Percentiles rank a stretch among this genome's conserved stretches.
phyloP scores from a whole-genome alignment of 1,140 invertebrate genomes.

The Augochlora pura region DNA sequence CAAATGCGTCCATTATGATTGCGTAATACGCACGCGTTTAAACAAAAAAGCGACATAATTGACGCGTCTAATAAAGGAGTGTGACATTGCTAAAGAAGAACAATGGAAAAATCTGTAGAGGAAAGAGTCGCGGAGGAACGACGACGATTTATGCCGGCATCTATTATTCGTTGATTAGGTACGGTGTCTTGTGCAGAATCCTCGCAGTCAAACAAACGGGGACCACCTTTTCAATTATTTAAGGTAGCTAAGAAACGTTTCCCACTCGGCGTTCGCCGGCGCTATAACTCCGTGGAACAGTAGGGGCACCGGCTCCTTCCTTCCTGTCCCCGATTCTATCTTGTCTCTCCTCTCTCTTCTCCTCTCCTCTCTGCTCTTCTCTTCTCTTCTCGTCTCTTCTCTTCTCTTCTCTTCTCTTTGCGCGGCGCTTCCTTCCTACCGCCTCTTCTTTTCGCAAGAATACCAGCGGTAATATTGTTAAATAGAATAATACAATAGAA shows the following conservation, averaged over 20 bases:
- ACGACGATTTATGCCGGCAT: not conserved
- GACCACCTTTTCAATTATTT: slow-evolving; percentile 49
- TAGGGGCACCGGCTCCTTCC: slow-evolving; percentile 34
- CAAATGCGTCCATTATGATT: too few species aligned
- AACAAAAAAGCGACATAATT: too few species aligned
- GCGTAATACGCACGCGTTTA: too few species aligned
- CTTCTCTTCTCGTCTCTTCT: not conserved
- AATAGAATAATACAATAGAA: too few species aligned
- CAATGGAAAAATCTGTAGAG: not conserved
- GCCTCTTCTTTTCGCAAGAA: not conserved
- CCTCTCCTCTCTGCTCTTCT: not conserved
- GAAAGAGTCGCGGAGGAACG: not conserved
- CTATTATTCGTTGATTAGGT: not conserved
- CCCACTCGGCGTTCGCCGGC: slow-evolving; percentile 20
- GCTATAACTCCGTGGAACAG: slow-evolving; percentile 50
- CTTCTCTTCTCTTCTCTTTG: not conserved
- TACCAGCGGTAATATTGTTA: not conserved
- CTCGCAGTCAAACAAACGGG: slow-evolving; percentile 42
- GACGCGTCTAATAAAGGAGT: too few species aligned
- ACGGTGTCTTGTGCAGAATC: slow-evolving; percentile 25
- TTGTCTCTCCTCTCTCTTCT: not conserved
- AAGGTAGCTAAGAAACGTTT: slow-evolving; percentile 7
- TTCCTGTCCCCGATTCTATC: slow-evolving; percentile 13
- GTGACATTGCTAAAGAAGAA: too few species aligned
- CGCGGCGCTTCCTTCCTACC: slow-evolving; percentile 1